Conservation (phyloP, 2,113 vertebrate genomes). For the Oreotrochilus melanogaster region DNA sequence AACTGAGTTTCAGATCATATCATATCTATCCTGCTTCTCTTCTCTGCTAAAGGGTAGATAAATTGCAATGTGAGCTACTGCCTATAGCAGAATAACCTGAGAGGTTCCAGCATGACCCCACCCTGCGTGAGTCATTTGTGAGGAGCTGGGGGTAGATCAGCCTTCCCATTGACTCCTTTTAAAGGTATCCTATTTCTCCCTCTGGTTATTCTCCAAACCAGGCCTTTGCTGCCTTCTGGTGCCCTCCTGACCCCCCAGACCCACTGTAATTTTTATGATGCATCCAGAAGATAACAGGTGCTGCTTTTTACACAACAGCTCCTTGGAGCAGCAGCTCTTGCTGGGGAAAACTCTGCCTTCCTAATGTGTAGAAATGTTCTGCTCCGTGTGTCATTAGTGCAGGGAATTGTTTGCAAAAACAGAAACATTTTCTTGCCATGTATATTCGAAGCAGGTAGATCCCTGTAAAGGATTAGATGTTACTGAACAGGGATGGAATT, state of each 20-base stretch:
- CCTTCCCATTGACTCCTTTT: neutral
- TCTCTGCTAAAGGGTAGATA: neutral
- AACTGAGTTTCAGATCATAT: constrained; percentile 29
- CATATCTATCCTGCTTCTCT: constrained; percentile 6
- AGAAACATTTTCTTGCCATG: neutral
- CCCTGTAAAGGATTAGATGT: neutral
- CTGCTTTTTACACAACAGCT: neutral
- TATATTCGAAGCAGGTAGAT: neutral
- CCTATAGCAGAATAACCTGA: neutral
- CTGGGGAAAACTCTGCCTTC: neutral
- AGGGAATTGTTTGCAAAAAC: neutral
- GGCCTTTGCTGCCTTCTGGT: neutral
- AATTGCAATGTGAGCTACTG: neutral
- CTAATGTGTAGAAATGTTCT: neutral
- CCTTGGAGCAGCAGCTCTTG: neutral
- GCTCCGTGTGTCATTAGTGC: neutral
- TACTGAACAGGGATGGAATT: neutral
- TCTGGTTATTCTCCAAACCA: neutral
- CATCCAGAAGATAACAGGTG: neutral
- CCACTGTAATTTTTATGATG: neutral
- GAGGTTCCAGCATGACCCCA: neutral
- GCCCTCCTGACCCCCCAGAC: neutral
- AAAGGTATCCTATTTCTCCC: neutral
- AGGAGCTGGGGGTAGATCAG: neutral
- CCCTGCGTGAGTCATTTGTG: neutral